Base-by-base conservation (phyloP, 2,113 vertebrate genomes). In the Glaucidium brasilianum region DNA sequence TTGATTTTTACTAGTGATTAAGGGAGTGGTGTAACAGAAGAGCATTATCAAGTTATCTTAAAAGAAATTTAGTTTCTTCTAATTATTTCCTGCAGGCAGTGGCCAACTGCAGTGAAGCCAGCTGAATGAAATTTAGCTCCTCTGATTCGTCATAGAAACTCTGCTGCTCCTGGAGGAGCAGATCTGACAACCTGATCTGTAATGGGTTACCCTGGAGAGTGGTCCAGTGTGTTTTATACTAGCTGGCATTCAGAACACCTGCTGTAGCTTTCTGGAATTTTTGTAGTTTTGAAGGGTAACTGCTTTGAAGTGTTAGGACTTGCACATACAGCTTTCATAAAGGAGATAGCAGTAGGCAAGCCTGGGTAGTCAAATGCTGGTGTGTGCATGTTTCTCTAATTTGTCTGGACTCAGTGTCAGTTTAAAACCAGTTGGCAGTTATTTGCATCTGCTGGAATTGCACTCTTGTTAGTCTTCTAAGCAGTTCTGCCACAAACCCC, bases 371-470 rank as follows among this genome's bases (percentile, higher is more conserved):
- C 35, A 9, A 15, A 0, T 12, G 0, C 39, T 32, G 81, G 37
- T 14, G 6, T 43, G n/a, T 21, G 27, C 5, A 3, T 50, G 26
- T n/a, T 62, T 14, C 45, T 86, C 19, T 34, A 0, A 4, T 68
- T 68, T 37, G 11, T 30, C 75, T 32, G 8, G 16, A 0, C 32
- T 52, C 3, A 0, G 66, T 3, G 0, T 49, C 30, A 5, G 12
- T n/a, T 39, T 53, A 45, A 88, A 66, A 15, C 30, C 55, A 37
- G 53, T 4, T 92, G 69, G 56, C 29, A 41, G 66, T 30, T 58
- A n/a, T 79, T 76, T 90, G 32, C 52, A 14, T 56, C 66, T 58
- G 59, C 72, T 76, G 75, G 34, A 76, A 34, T 30, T 43, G 25
- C 3, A 11, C 9, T 85, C 32, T n/a, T 27, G 1, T 58, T 47